Percentiles rank a stretch among this genome's conserved stretches.
Conservation (phyloP, 2,888 invertebrate genomes). For the Drosophila flavopinicola region DNA sequence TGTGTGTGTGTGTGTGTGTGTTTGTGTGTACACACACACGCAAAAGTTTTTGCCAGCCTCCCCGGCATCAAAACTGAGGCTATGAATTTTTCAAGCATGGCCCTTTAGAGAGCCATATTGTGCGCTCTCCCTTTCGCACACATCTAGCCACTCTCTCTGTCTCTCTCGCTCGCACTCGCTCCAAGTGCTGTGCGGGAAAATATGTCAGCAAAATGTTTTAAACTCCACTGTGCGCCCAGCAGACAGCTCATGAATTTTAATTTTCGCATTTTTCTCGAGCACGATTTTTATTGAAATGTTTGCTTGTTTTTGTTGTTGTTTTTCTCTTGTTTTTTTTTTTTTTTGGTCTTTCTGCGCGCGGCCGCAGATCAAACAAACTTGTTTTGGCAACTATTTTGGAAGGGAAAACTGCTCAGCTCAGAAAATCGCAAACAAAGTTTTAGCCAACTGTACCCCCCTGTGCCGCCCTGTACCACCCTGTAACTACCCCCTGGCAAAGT, state of each 20-base stretch:
- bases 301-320: no score
- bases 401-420: slow-evolving; percentile 29
- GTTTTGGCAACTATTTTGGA: slow-evolving; percentile 49
- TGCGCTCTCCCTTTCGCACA: neutral
- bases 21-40: slow-evolving; percentile 37
- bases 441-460: neutral
- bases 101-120: slow-evolving; percentile 30
- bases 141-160: neutral
- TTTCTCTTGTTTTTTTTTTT: no score
- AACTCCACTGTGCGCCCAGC: slow-evolving; percentile 24
- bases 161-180: neutral
- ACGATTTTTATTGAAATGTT: slow-evolving; percentile 51
- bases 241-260: slow-evolving; percentile 67
- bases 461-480: no score
- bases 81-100: slow-evolving; percentile 65
- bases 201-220: slow-evolving; percentile 57
- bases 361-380: slow-evolving; percentile 58
- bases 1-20: slow-evolving; percentile 17
- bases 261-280: slow-evolving; percentile 48
- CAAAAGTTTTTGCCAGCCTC: slow-evolving; percentile 45
- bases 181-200: slow-evolving; percentile 34
- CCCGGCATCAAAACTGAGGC: slow-evolving; percentile 46
- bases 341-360: no score
- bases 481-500: slow-evolving; percentile 27
- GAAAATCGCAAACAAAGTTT: slow-evolving; percentile 18